Evolutionary conservation across 2,797 vertebrate genomes (phyloP).

Genomic region (Sparidentex hasta): DNA sequence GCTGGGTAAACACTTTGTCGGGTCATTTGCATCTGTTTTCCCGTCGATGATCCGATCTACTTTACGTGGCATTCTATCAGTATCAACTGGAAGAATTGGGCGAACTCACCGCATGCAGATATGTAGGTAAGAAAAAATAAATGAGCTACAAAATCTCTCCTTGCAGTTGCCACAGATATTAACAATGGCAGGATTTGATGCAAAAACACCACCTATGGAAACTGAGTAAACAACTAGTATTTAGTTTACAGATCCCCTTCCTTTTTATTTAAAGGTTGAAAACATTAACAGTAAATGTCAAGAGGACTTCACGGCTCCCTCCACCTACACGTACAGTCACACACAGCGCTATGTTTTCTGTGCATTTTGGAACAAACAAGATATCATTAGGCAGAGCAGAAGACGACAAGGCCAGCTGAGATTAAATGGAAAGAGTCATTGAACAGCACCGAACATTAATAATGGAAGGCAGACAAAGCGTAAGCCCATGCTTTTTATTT

Average conservation of each 20-base stretch:
- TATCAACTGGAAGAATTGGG: neutral
- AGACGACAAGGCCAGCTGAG: constrained; percentile 30
- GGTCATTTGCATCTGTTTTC: constrained; percentile 52
- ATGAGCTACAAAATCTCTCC: constrained; percentile 21
- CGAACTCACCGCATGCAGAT: neutral
- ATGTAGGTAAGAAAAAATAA: neutral
- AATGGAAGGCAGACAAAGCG: constrained; percentile 26
- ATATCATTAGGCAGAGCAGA: constrained; percentile 29
- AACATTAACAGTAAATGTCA: neutral
- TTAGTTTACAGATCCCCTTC: constrained; percentile 5
- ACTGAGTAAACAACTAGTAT: neutral
- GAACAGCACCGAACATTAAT: constrained; percentile 34
- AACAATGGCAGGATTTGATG: constrained; percentile 34
- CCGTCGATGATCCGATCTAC: constrained; percentile 34
- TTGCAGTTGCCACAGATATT: constrained; percentile 35
- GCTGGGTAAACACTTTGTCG: constrained; percentile 36
- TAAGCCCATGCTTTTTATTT: constrained; percentile 13
- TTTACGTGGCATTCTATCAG: constrained; percentile 38
- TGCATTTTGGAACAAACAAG: constrained; percentile 26
- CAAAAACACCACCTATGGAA: constrained; percentile 6
- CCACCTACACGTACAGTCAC: constrained; percentile 9
- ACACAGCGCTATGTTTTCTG: constrained; percentile 2
- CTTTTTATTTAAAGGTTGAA: neutral
- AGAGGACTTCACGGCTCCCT: neutral
- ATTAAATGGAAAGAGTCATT: constrained; percentile 20